Evolutionary conservation across 2,888 invertebrate species (phyloP), one percentile per base, ranked within the genome.

Genomic region (Agrenia bidenticulata): DNA sequence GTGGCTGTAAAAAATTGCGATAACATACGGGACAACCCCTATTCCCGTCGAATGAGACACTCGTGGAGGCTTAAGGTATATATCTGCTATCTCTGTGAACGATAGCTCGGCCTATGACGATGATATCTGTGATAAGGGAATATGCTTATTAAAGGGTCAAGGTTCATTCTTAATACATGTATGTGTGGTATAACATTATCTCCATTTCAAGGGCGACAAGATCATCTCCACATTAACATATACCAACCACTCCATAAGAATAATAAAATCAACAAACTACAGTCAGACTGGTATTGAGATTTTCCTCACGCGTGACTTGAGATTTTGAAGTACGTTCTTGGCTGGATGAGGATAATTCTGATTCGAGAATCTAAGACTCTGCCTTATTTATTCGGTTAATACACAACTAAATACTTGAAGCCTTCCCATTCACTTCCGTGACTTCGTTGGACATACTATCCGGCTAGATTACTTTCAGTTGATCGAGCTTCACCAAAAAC

Each of bases 361-460:
- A 32, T 32, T 11, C 11, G 32, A 32, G 32, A 11, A 32, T 32
- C 32, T 4, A 32, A 32, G n/a, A 45, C 45, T 39, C 39, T 45
- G 45, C n/a, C 45, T 45, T 45, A 17, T n/a, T 32, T 32, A 32
- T 45, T 45, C 45, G 45, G 45, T 45, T 45, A 45, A 45, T 45
- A 11, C 45, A 19, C 45, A 5, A 45, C 9, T 15, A 15, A 15
- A 24, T 23, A 23, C 17, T 21, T 60, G 50, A 37, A 53, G 21
- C 53, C 41, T 32, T 58, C 45, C 32, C 72, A 69, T 66, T 72
- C 69, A 67, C 67, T 72, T 69, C 69, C 72, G 69, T 66, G 69
- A 63, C 72, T 64, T 58, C 65, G 66, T 51, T 60, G 63, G 55
- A 27, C 26, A 27, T 15, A 23, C 23, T 21, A 51, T 51, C 51